phyloP scores from a whole-genome alignment of 53 echinoderm and acorn worm genomes.

The Echinarachnius parma region DNA sequence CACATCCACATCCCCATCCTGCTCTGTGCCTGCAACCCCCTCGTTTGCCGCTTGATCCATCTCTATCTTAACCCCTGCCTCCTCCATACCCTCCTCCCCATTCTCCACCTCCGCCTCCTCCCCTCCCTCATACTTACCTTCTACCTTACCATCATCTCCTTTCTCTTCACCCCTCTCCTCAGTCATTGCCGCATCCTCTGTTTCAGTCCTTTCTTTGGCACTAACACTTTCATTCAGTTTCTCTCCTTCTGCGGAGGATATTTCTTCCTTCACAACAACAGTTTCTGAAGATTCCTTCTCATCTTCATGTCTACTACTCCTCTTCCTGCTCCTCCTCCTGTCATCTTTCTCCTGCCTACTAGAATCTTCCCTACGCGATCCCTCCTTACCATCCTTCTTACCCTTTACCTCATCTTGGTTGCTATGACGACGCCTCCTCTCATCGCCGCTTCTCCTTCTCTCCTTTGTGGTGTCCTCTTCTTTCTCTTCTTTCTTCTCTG shows the following conservation, averaged over 20 bases:
- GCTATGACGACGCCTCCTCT: conserved; percentile 45
- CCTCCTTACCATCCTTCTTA: conserved; percentile 38
- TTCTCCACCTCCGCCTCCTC: conserved; percentile 19
- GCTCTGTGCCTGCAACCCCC: background rate
- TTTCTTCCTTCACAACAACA: background rate
- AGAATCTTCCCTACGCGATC: conserved; percentile 34
- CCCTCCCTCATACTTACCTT: conserved; percentile 77
- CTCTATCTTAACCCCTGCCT: background rate
- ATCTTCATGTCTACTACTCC: conserved; percentile 6
- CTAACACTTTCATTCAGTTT: background rate
- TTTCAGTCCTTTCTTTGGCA: conserved; percentile 20
- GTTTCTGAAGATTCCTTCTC: conserved; percentile 11
- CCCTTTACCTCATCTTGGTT: conserved; percentile 59
- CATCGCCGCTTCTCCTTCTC: conserved; percentile 37
- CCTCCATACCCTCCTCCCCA: conserved; percentile 16
- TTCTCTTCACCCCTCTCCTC: conserved; percentile 8
- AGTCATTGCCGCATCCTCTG: background rate
- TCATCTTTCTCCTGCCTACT: conserved; percentile 23
- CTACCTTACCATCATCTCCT: conserved; percentile 38
- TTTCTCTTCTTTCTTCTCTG: conserved; percentile 33
- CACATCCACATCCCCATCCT: background rate
- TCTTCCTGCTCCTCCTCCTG: conserved; percentile 21
- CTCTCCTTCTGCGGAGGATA: background rate
- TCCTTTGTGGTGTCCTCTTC: conserved; percentile 60
- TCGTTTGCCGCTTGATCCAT: background rate